Evolutionary conservation across 2,888 invertebrate genomes (phyloP).

Genomic region (Fissipunctia ypsillon): DNA sequence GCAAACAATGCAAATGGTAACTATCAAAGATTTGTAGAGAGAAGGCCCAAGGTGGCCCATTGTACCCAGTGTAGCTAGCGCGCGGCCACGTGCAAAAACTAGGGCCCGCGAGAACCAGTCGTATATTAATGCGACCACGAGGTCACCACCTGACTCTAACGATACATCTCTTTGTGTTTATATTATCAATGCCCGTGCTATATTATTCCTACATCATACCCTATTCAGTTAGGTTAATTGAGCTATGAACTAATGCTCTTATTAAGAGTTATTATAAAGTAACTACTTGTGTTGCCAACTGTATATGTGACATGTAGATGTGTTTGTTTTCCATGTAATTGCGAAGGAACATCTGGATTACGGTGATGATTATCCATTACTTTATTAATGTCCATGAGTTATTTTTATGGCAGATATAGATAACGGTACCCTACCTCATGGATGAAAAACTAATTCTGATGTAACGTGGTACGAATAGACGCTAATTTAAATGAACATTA

Average conservation of each 20-base stretch:
- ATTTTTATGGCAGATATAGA: background rate
- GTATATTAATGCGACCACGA: conserved; percentile 75
- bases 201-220: conserved; percentile 33
- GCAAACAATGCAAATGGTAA: conserved; percentile 1
- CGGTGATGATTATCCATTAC: background rate
- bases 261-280: background rate
- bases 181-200: conserved; percentile 42
- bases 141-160: conserved; percentile 72
- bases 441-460: background rate
- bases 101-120: conserved; percentile 69
- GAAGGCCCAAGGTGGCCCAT: conserved; percentile 35
- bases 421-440: background rate
- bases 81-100: conserved; percentile 71
- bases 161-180: conserved; percentile 56
- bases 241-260: conserved; percentile 12
- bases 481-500: conserved; percentile 6
- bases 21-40: conserved; percentile 22
- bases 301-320: background rate
- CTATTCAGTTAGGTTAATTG: conserved; percentile 25
- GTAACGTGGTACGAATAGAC: background rate
- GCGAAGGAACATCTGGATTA: background rate
- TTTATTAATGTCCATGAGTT: background rate
- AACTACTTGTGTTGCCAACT: conserved; percentile 9
- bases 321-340: background rate
- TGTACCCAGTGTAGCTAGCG: conserved; percentile 12